phyloP scores from a whole-genome alignment of 2,797 vertebrate species.

The Glossophaga mutica region DNA sequence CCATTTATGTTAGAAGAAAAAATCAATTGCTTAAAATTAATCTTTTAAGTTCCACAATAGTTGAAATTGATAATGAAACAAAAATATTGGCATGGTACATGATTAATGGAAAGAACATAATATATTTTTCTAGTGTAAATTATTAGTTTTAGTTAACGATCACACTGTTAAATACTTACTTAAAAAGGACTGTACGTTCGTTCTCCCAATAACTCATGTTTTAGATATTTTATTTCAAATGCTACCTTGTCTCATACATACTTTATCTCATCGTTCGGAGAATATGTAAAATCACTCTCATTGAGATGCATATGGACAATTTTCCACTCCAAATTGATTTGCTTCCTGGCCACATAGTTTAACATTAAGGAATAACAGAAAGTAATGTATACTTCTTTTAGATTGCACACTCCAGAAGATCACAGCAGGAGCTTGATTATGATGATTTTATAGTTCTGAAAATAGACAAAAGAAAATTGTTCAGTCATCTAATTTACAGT shows the following conservation, averaged over 20 bases:
- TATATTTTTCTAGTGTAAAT: neutral
- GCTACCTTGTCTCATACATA: neutral
- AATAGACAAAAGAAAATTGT: slow-evolving; percentile 38
- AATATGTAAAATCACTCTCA: neutral
- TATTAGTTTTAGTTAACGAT: slow-evolving; percentile 10
- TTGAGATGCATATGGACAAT: neutral
- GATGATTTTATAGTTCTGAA: neutral
- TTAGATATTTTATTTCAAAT: neutral
- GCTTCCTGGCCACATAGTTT: neutral
- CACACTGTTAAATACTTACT: neutral
- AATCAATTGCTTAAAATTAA: neutral
- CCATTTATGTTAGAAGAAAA: neutral
- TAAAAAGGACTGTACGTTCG: neutral
- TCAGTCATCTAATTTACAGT: slow-evolving; percentile 32
- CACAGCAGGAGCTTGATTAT: neutral
- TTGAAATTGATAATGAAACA: slow-evolving; percentile 64
- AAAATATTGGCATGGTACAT: slow-evolving; percentile 9
- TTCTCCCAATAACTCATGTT: neutral
- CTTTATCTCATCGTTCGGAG: neutral
- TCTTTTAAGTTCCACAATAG: neutral
- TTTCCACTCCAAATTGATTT: neutral
- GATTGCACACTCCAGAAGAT: neutral
- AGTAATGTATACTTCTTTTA: neutral
- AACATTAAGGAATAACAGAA: neutral
- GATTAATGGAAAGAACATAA: neutral